Base-by-base conservation (phyloP, 2,888 invertebrate genomes). In the Oscheius sp. region DNA sequence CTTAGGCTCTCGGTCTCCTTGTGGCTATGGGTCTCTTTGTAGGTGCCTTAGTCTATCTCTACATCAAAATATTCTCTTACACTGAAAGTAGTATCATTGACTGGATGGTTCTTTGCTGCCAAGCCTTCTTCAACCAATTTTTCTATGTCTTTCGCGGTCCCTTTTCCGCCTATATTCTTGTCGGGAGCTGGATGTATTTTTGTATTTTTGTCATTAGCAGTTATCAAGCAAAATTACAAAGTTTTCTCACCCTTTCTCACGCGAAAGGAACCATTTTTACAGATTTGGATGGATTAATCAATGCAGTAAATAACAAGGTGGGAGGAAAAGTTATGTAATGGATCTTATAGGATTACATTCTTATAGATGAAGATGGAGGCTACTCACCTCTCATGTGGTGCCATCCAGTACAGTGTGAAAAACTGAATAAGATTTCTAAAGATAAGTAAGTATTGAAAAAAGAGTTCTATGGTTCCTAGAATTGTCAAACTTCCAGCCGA, bases 201-300 rank as follows among this genome's bases (percentile, higher is more conserved):
- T 63, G 49, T 56, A 20, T 38, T 2, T 12, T 59, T 14, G n/a
- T 41, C 38, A 33, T 38, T 9, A 24, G 8, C 20, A 14, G 22
- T n/a, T 59, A 59, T 38, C 33, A 59, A 17, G 59, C 59, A 17
- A 75, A 75, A 30, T 51, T 75, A 1, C 70, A 73, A 30, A 73
- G 71, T 65, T 75, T 75, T 41, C 67, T 75, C 2, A 67, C 70
- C 0, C 65, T 75, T 9, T 71, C 75, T 6, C 71, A 75, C 33
- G 70, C 68, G 22, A 54, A 71, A 12, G 75, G 75, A 2, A 73
- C 75, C 3, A 67, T 64, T 28, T 75, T 75, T 57, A 63, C 68
- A 24, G 69, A 67, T 3, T 32, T 75, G 26, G 72, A 72, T 56
- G 72, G 71, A 2, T 65, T 73, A 14, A 47, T 75, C 0, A 71